phyloP scores from a whole-genome alignment of 2,888 invertebrate genomes.

The Pollenia amentaria region DNA sequence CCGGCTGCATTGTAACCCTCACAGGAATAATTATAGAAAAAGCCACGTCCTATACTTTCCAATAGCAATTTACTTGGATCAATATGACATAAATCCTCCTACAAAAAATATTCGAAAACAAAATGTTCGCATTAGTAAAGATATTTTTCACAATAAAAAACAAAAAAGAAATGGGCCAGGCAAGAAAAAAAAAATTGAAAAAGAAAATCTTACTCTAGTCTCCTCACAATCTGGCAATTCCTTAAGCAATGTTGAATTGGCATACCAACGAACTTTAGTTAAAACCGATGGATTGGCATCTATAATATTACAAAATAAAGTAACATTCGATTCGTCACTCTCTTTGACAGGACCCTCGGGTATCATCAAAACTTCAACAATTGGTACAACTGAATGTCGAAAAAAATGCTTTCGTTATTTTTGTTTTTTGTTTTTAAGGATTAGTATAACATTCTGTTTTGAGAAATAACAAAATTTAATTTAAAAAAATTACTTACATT shows the following conservation, averaged over 20 bases:
- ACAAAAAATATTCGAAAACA: slow-evolving; percentile 29
- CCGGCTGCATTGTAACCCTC: slow-evolving; percentile 95
- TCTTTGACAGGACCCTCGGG: slow-evolving; percentile 91
- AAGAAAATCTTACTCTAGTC: slow-evolving; percentile 78
- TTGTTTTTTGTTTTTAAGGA: background rate
- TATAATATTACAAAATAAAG: slow-evolving; percentile 91
- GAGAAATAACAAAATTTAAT: background rate
- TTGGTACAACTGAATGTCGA: slow-evolving; percentile 88
- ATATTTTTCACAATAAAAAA: background rate
- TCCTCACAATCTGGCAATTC: slow-evolving; percentile 91
- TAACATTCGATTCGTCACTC: slow-evolving; percentile 91
- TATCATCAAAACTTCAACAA: slow-evolving; percentile 91
- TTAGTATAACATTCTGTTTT: background rate
- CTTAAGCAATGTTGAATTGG: slow-evolving; percentile 92
- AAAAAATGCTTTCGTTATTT: slow-evolving; percentile 4
- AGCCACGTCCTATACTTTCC: slow-evolving; percentile 93
- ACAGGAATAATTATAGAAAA: slow-evolving; percentile 97
- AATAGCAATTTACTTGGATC: slow-evolving; percentile 94
- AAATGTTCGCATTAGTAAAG: background rate
- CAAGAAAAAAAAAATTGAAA: slow-evolving; percentile 10
- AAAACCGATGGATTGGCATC: slow-evolving; percentile 91
- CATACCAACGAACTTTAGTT: slow-evolving; percentile 93
- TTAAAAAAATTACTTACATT: slow-evolving; percentile 88
- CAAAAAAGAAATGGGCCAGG: background rate
- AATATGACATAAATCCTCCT: slow-evolving; percentile 91